A percentile compares a stretch with the other conserved stretches of the same genome.
phyloP scores from a whole-genome alignment of 2,113 vertebrate species.

The Sturnus vulgaris region DNA sequence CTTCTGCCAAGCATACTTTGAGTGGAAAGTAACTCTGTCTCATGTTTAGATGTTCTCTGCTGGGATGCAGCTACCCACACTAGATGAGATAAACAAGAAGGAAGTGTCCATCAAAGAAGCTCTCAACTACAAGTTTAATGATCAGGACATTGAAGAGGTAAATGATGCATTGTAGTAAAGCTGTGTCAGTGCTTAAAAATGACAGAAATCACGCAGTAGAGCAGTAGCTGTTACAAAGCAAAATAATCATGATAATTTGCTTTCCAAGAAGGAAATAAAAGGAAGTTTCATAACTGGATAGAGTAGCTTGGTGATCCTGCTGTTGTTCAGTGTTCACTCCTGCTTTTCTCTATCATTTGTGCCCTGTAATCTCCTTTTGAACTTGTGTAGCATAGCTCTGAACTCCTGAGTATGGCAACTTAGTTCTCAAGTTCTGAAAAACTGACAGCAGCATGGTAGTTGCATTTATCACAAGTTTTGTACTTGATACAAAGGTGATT shows the following conservation, averaged over 20 bases:
- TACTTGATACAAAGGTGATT: neutral
- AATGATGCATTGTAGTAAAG: neutral
- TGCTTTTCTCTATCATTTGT: neutral
- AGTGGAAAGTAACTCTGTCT: neutral
- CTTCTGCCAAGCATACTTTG: neutral
- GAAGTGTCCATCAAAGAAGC: conserved; percentile 98
- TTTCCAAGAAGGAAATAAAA: neutral
- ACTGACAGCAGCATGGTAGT: neutral
- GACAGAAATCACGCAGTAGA: neutral
- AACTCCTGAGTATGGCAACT: neutral
- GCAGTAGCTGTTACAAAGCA: neutral
- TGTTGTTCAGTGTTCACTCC: neutral
- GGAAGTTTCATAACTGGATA: neutral
- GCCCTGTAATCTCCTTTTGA: neutral
- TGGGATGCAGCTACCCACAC: conserved; percentile 93
- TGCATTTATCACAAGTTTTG: neutral
- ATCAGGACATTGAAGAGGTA: conserved; percentile 98
- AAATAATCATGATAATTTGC: neutral
- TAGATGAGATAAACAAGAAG: conserved; percentile 98
- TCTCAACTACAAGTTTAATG: conserved; percentile 97
- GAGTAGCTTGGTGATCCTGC: neutral
- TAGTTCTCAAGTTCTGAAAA: neutral
- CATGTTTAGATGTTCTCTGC: conserved; percentile 89
- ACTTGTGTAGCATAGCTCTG: neutral
- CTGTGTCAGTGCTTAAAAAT: neutral